Percentiles rank a stretch among this genome's conserved stretches.
Evolutionary conservation across 2,888 invertebrate species (phyloP).

Genomic region (Agrotis puta): DNA sequence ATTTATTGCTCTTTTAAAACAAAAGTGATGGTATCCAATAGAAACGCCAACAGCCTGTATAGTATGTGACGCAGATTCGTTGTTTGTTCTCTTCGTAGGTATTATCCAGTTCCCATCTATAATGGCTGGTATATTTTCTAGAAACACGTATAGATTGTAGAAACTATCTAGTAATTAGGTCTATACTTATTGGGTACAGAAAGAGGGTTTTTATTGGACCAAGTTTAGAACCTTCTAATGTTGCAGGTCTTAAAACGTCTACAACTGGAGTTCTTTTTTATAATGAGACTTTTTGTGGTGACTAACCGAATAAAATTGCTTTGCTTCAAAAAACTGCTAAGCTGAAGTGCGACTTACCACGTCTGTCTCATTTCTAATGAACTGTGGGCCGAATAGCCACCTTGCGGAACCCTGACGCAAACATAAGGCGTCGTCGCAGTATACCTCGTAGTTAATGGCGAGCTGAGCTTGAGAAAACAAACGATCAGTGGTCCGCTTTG

Average conservation of each 20-base stretch:
- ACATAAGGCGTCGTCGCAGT: too few species aligned
- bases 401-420: too few species aligned
- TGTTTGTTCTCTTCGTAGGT: conserved; percentile 13
- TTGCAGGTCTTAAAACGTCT: neutral
- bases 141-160: conserved; percentile 7
- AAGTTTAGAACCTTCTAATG: neutral
- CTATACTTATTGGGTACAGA: neutral
- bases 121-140: neutral
- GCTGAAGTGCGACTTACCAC: too few species aligned
- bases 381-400: too few species aligned
- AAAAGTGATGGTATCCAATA: neutral
- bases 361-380: too few species aligned
- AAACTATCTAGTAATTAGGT: conserved; percentile 14
- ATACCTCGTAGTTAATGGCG: too few species aligned
- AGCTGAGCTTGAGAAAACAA: too few species aligned
- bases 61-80: conserved; percentile 27
- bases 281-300: neutral
- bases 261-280: too few species aligned
- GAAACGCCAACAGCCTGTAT: conserved; percentile 22
- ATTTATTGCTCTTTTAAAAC: neutral
- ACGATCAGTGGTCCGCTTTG: too few species aligned
- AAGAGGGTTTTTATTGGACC: neutral
- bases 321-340: too few species aligned
- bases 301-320: too few species aligned
- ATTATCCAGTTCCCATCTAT: conserved; percentile 1